Conservation (phyloP, 2,888 invertebrate genomes). For the Clepsis dumicolana region DNA sequence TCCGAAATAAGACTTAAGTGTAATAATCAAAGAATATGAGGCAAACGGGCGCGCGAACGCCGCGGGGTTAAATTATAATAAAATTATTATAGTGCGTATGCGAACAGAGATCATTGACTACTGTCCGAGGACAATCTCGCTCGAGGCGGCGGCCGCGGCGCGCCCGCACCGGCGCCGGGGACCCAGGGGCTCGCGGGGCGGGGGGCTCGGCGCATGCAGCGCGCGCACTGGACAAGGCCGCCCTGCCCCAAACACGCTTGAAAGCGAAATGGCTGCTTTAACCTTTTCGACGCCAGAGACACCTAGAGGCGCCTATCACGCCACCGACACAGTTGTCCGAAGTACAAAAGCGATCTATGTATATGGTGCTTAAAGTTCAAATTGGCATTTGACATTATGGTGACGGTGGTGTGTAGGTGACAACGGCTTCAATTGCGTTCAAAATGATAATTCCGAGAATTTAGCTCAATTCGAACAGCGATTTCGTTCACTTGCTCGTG, state of each 20-base stretch:
- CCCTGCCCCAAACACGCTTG: too few relatives aligned
- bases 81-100: slow-evolving; percentile 43
- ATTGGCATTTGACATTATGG: too few relatives aligned
- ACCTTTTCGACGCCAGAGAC: too few relatives aligned
- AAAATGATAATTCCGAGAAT: not conserved
- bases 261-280: too few relatives aligned
- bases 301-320: too few relatives aligned
- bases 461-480: not conserved
- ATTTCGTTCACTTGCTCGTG: too few relatives aligned
- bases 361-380: too few relatives aligned
- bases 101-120: slow-evolving; percentile 67
- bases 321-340: too few relatives aligned
- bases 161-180: not conserved
- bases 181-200: not conserved
- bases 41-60: slow-evolving; percentile 39
- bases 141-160: slow-evolving; percentile 36
- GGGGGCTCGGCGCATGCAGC: not conserved
- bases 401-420: too few relatives aligned
- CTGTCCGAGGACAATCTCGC: slow-evolving; percentile 54
- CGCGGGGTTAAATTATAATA: slow-evolving; percentile 24
- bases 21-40: slow-evolving; percentile 47
- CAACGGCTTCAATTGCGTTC: too few relatives aligned
- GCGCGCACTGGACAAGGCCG: not conserved
- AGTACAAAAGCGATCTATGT: too few relatives aligned
- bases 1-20: slow-evolving; percentile 60